Evolutionary conservation across 1,140 invertebrate genomes (phyloP).

Genomic region (Lepeophtheirus salmonis): DNA sequence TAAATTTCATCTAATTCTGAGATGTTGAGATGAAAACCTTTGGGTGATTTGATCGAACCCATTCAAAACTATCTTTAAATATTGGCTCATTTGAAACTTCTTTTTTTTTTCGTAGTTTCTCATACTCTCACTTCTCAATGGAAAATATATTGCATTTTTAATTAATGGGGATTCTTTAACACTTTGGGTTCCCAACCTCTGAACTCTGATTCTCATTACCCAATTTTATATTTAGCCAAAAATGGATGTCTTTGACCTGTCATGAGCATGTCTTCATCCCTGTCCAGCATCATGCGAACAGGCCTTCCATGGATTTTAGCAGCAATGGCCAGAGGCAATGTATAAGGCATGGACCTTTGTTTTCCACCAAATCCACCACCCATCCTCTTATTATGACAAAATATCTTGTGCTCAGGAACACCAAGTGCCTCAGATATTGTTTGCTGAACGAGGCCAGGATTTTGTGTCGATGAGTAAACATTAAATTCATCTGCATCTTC

Average conservation of each 20-base stretch:
- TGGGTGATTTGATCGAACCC: no score
- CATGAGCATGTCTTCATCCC: slow-evolving; percentile 83
- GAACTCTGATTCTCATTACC: no score
- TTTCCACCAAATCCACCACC: slow-evolving; percentile 94
- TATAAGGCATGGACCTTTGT: slow-evolving; percentile 43
- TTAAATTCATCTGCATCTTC: slow-evolving; percentile 59
- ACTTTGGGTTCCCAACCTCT: no score
- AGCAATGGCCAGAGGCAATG: slow-evolving; percentile 31
- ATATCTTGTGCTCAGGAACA: slow-evolving; percentile 53
- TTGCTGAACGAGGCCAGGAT: slow-evolving; percentile 49
- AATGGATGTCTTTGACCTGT: slow-evolving; percentile 76
- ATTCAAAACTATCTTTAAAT: no score
- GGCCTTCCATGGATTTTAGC: slow-evolving; percentile 20
- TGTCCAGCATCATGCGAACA: slow-evolving; percentile 21
- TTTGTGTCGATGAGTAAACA: slow-evolving; percentile 59
- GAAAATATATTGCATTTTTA: no score
- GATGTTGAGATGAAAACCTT: no score
- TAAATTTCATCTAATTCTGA: no score
- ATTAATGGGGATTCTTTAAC: no score
- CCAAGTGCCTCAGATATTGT: slow-evolving; percentile 47
- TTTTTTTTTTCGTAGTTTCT: no score
- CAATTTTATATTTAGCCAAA: slow-evolving; percentile 63
- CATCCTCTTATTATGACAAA: slow-evolving; percentile 57
- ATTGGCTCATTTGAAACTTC: no score
- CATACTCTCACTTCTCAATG: no score